Evolutionary conservation across 2,888 invertebrate genomes (phyloP), one percentile per base, ranked within the genome.

Genomic region (Nebria brevicollis): DNA sequence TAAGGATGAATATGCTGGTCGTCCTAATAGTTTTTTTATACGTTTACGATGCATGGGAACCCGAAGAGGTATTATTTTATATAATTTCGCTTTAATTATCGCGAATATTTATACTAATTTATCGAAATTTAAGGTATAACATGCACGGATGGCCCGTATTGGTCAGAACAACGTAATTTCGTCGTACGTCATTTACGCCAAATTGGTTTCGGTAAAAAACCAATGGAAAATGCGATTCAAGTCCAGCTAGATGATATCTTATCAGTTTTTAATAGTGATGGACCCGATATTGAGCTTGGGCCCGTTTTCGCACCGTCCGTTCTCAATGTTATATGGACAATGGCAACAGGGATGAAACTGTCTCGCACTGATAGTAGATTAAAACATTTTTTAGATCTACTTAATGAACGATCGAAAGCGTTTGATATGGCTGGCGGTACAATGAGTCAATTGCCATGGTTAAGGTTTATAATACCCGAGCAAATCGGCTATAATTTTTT

Each of bases 11-110:
- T 94, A 91, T 84, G 92, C 92, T 82, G 93, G 92, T 0, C 88
- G 95, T 34, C 94, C 94, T 0, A 91, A 94, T 86, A 92, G 91
- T 82, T 93, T 93, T 85, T 94, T 94, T 84, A 87, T 92, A 15
- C 89, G 91, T 43, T 86, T 94, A 13, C 89, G 94, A 54, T 92
- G 92, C n/a, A 91, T 94, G 91, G 94, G 94, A 41, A 90, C 91
- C 1, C 90, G 88, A 83, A 91, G 89, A 89, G 92, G 92, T 92
- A 83, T 80, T 77, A 20, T 20, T 65, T n/a, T 65, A 42, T 25
- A 66, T 43, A 43, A 43, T 1, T 0, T 43, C 6, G 10, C 10
- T 43, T 43, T 43, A 8, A 10, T 43, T 43, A 8, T 6, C 43
- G 7, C 0, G 7, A 43, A 0, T 8, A 43, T 6, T 43, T 6